Conservation (phyloP, 2,888 invertebrate genomes). For the Euspilapteryx auroguttella region DNA sequence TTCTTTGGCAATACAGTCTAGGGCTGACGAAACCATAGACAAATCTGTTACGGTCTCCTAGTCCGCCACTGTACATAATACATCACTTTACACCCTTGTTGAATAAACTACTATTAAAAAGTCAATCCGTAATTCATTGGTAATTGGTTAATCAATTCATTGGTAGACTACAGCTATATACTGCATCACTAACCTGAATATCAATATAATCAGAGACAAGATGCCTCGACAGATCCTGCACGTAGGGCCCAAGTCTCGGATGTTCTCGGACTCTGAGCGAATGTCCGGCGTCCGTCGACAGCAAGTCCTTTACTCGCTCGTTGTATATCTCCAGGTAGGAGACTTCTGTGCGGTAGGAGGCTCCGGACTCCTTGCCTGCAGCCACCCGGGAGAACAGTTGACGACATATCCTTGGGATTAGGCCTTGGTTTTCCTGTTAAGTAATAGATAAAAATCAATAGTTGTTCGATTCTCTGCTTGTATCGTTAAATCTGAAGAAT, state of each 20-base stretch:
- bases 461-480: background rate
- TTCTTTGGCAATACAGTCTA: no score
- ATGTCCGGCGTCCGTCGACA: constrained; percentile 65
- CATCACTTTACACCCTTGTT: no score
- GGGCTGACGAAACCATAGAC: no score
- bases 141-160: no score
- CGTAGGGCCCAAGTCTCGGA: constrained; percentile 79
- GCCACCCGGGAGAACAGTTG: constrained; percentile 81
- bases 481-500: no score
- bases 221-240: constrained; percentile 84
- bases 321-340: constrained; percentile 87
- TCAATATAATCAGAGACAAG: constrained; percentile 84
- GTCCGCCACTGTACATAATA: no score
- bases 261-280: constrained; percentile 79
- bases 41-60: no score
- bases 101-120: no score
- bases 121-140: no score
- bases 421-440: constrained; percentile 72
- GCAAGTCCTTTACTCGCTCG: constrained; percentile 75
- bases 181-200: constrained; percentile 71
- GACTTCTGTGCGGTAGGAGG: constrained; percentile 84
- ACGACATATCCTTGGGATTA: constrained; percentile 85
- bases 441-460: background rate
- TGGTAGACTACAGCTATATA: no score
- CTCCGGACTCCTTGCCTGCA: constrained; percentile 77